Base-by-base conservation (phyloP, 2,888 invertebrate genomes). In the Euplagia quadripunctaria region DNA sequence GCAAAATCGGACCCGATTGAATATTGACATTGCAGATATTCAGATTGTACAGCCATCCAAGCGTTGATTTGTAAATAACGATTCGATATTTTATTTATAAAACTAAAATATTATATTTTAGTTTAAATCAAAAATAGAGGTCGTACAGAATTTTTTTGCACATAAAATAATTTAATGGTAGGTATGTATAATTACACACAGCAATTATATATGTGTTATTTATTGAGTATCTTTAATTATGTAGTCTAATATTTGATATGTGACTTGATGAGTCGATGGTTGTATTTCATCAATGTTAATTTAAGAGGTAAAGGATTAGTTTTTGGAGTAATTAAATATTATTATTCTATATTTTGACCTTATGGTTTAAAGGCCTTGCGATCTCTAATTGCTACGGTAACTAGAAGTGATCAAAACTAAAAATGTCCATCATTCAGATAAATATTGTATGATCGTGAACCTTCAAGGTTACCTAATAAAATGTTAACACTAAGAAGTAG, bases 271-370 rank as follows among this genome's bases (percentile, higher is more conserved):
- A 51, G 69, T 66, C 58, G 65, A 49, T 61, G 69, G 49, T n/a
- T 51, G 51, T 51, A 43, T 68, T 42, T 61, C 52, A 61, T 70
- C 17, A 70, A 41, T 17, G 43, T 58, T 42, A 42, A 58, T 73
- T 67, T 7, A 58, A 43, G 6, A 41, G 17, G 58, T 52, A 63
- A 63, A 67, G 42, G 31, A 49, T 67, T 52, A 41, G 9, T 14
- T 63, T 66, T 68, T 31, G 12, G 67, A 64, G 71, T 61, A 66
- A 72, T 71, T 71, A 72, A 68, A 64, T 63, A 72, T 68, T 68
- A 72, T 72, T 72, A 72, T 72, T 68, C 72, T 72, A 72, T 20
- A 72, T 68, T 63, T 72, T 52, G 84, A 85, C 84, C 82, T 77
- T 79, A 72, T 78, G 76, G 79, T 84, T 82, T 73, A 5, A 31